Percentiles rank a stretch among this genome's conserved stretches.
Evolutionary conservation across 2,888 invertebrate genomes (phyloP).

Genomic region (Bursaphelenchus okinawaensis): DNA sequence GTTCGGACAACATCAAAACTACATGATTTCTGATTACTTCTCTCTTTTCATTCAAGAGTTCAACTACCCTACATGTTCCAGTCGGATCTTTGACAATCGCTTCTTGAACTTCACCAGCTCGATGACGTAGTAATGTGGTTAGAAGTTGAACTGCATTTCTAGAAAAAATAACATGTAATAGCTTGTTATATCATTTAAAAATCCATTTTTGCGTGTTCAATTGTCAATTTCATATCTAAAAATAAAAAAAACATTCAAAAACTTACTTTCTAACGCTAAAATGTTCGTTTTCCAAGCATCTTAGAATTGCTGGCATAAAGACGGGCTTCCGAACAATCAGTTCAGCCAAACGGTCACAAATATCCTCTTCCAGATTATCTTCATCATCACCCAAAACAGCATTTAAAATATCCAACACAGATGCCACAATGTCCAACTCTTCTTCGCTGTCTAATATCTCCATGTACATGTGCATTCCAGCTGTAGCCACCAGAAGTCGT

Average conservation of each 20-base stretch:
- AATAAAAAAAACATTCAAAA: slow-evolving; percentile 4
- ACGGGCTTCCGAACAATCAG: slow-evolving; percentile 56
- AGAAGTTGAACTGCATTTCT: slow-evolving; percentile 64
- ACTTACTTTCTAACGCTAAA: slow-evolving; percentile 45
- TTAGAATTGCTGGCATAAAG: slow-evolving; percentile 45
- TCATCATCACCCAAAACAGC: slow-evolving; percentile 70
- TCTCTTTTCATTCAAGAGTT: slow-evolving; percentile 82
- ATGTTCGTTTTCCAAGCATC: slow-evolving; percentile 41
- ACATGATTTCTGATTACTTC: slow-evolving; percentile 68
- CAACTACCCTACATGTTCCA: slow-evolving; percentile 96
- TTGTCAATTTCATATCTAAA: slow-evolving; percentile 37
- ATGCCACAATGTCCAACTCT: slow-evolving; percentile 84
- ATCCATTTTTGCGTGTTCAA: slow-evolving; percentile 43
- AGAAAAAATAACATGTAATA: slow-evolving; percentile 13
- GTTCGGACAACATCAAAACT: slow-evolving; percentile 77
- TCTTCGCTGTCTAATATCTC: slow-evolving; percentile 78
- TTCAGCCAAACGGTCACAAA: slow-evolving; percentile 62
- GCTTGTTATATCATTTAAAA: not conserved
- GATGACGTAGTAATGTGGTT: slow-evolving; percentile 77
- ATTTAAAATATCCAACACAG: slow-evolving; percentile 83
- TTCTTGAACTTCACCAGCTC: slow-evolving; percentile 65
- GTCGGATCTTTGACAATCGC: slow-evolving; percentile 65
- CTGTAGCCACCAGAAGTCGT: slow-evolving; percentile 90
- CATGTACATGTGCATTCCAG: slow-evolving; percentile 71
- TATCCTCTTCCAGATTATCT: slow-evolving; percentile 55